Base-by-base conservation (phyloP, 2,113 vertebrate species). In the Cathartes aura region DNA sequence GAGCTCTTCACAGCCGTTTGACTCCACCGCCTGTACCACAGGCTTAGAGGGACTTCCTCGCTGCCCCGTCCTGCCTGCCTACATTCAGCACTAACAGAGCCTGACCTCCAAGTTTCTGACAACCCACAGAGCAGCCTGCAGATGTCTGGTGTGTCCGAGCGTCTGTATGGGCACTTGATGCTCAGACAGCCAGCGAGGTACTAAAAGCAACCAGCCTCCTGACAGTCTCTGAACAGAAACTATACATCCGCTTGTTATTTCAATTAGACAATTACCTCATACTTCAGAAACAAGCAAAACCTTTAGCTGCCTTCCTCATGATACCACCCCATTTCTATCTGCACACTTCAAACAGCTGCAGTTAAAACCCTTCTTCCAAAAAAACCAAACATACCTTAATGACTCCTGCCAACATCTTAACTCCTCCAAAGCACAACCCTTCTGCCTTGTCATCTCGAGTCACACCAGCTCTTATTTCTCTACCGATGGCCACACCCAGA, bases 81-180 rank as follows among this genome's bases (percentile, higher is more conserved):
- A 6, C 22, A 1, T 3, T 11, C 91, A 26, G 74, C 55, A 17
- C 72, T 9, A 7, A 48, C 30, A 40, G 24, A 22, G 20, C 42
- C 62, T 2, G 8, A 32, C 58, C 19, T 4, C 22, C n/a, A 8
- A 53, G 11, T 5, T 34, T 9, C 72, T 38, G 19, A 52, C 3
- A 13, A 34, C 20, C 13, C 3, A 0, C 22, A 42, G 29, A 74
- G 29, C 12, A 7, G 24, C 27, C 52, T 62, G 71, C 29, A 17
- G 21, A 2, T 5, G 11, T 8, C 42, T 4, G 2, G 0, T 11
- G 11, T 24, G 30, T 14, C 64, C 9, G 0, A 32, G 36, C 2
- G 1, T 17, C 73, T 6, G 0, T 1, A 15, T 0, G 22, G 29
- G 23, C 12, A 26, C n/a, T 3, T 4, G 45, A 32, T n/a, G 64